Evolutionary conservation across 2,888 invertebrate genomes (phyloP).

Genomic region (Drosophila fungiperda): DNA sequence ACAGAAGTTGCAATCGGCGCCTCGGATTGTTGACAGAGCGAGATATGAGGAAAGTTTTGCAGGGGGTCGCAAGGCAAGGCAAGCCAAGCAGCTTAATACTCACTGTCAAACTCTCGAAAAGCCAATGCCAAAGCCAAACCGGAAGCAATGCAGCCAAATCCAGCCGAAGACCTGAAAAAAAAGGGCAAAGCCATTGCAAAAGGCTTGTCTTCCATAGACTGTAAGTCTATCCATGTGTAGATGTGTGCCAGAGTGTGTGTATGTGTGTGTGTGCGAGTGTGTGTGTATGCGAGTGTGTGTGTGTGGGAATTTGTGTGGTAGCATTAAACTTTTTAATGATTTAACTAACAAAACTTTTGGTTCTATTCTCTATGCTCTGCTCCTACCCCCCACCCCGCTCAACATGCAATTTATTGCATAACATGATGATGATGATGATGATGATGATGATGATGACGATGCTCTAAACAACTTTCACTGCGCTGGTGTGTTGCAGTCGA

Average conservation of each 20-base stretch:
- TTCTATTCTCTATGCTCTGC: conserved; percentile 79
- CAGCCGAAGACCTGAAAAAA: conserved; percentile 16
- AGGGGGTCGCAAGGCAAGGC: conserved; percentile 7
- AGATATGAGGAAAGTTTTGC: conserved; percentile 68
- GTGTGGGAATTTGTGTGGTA: conserved; percentile 55
- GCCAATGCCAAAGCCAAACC: conserved; percentile 31
- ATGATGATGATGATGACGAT: conserved; percentile 26
- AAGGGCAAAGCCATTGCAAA: not conserved
- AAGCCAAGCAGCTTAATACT: conserved; percentile 43
- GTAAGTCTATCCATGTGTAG: conserved; percentile 6
- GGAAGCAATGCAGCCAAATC: conserved; percentile 47
- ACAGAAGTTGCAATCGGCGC: conserved; percentile 32
- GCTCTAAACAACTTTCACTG: conserved; percentile 61
- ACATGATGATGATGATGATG: conserved; percentile 42
- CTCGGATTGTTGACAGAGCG: conserved; percentile 48
- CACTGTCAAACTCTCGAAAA: conserved; percentile 28
- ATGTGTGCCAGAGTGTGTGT: conserved; percentile 7
- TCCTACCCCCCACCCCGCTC: conserved; percentile 16
- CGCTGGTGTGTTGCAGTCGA: conserved; percentile 83
- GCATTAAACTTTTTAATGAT: conserved; percentile 84
- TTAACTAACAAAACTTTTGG: conserved; percentile 83
- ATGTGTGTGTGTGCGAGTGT: conserved; percentile 8
- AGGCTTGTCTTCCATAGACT: conserved; percentile 4
- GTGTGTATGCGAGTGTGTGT: not conserved
- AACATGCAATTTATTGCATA: conserved; percentile 78